phyloP scores from a whole-genome alignment of 2,797 vertebrate species.

The Anguilla anguilla region DNA sequence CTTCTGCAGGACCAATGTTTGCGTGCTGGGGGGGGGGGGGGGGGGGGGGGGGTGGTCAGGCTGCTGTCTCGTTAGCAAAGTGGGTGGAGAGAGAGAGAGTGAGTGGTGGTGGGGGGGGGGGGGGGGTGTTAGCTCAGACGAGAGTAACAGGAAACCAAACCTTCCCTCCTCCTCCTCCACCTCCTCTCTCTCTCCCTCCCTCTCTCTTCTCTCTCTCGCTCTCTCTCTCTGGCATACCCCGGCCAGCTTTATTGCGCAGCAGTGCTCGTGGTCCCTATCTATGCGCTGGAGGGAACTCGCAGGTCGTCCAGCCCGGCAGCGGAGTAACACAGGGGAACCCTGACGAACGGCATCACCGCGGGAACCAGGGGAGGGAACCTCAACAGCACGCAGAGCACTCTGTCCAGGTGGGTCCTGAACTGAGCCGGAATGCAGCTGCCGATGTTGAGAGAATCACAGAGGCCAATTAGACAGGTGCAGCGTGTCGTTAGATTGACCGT shows the following conservation, averaged over 20 bases:
- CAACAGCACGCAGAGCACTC: constrained; percentile 26
- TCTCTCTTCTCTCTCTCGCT: constrained; percentile 51
- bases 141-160: constrained; percentile 78
- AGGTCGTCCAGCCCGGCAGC: not conserved
- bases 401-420: constrained; percentile 58
- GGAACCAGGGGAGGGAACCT: constrained; percentile 12
- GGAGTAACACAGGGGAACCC: not conserved
- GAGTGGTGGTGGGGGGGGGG: constrained; percentile 44
- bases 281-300: constrained; percentile 25
- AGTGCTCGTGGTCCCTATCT: constrained; percentile 49
- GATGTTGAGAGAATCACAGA: not conserved
- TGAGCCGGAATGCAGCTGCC: not conserved
- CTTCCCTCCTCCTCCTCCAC: constrained; percentile 62
- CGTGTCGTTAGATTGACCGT: not conserved
- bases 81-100: constrained; percentile 40
- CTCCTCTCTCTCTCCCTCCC: constrained; percentile 54
- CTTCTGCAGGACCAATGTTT: constrained; percentile 36
- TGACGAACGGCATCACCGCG: constrained; percentile 30
- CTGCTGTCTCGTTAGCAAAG: constrained; percentile 37
- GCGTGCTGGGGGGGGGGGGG: constrained; percentile 9
- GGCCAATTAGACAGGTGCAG: constrained; percentile 16
- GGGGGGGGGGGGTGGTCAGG: constrained; percentile 29
- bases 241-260: constrained; percentile 68
- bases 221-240: constrained; percentile 52
- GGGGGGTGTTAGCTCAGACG: constrained; percentile 58